Percentiles rank a stretch among this genome's conserved stretches.
These are phyloP conservation scores for Troides aeacus DNA, from an alignment of 2,888 invertebrate species.

Conservation along the genomic window DNA sequence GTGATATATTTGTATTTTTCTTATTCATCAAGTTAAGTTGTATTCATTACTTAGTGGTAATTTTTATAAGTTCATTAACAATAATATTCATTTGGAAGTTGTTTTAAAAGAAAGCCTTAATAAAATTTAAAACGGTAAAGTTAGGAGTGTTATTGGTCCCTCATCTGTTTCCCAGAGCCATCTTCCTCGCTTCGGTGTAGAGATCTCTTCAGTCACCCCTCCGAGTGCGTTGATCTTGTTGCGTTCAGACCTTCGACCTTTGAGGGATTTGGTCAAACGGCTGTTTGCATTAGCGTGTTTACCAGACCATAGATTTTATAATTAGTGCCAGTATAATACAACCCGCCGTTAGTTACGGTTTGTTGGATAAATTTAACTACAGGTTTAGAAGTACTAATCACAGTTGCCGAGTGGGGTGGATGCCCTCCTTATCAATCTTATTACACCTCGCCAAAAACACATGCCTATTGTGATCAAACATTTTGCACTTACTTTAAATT, in stretches of 20 bases:
- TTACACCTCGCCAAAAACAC: not conserved
- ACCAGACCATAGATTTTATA: slow-evolving; percentile 30
- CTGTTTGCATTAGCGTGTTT: slow-evolving; percentile 14
- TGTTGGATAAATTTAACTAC: not conserved
- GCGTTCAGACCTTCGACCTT: slow-evolving; percentile 37
- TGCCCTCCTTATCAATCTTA: not conserved
- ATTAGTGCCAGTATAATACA: slow-evolving; percentile 2
- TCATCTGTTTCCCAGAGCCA: not conserved
- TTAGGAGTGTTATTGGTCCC: not conserved
- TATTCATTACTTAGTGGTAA: too few relatives aligned
- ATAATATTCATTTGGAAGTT: too few relatives aligned
- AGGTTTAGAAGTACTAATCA: not conserved
- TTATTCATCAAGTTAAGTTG: too few relatives aligned
- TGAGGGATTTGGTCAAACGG: slow-evolving; percentile 29
- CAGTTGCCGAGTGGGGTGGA: not conserved
- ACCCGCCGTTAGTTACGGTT: not conserved
- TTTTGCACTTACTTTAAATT: too few relatives aligned
- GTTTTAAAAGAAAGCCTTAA: not conserved
- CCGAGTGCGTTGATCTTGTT: slow-evolving; percentile 43
- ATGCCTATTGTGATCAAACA: not conserved
- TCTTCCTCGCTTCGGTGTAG: not conserved
- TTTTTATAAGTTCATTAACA: too few relatives aligned
- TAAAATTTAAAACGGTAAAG: not conserved
- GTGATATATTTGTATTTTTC: too few relatives aligned
- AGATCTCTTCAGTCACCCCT: slow-evolving; percentile 19